Percentiles rank a stretch among this genome's conserved stretches.
Conservation (phyloP, 2,888 invertebrate species). For the Lumbricus terrestris region DNA sequence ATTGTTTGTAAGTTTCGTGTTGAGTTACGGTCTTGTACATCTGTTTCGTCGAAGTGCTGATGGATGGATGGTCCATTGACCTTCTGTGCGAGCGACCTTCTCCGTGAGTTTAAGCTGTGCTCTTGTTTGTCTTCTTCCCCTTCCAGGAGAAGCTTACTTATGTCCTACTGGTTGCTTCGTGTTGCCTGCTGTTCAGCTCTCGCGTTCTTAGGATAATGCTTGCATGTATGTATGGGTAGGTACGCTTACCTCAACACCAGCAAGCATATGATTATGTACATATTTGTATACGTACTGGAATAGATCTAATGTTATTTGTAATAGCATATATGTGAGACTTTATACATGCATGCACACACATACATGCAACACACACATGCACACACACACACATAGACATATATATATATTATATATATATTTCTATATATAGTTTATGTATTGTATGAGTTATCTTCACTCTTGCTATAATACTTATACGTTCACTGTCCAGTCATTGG, state of each 20-base stretch:
- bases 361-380: no score
- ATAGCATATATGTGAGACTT: neutral
- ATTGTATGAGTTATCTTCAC: no score
- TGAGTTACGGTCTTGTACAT: neutral
- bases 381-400: no score
- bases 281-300: slow-evolving; percentile 3
- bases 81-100: neutral
- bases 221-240: neutral
- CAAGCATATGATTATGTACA: neutral
- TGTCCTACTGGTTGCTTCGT: neutral
- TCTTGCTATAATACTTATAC: no score
- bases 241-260: neutral
- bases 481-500: no score
- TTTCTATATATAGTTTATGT: no score
- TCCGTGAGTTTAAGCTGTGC: neutral
- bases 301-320: neutral
- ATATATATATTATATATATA: no score
- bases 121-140: neutral
- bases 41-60: neutral
- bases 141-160: neutral
- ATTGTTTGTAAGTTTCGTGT: neutral
- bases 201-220: neutral
- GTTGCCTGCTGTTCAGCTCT: neutral
- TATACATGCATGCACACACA: neutral
- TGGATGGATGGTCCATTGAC: neutral